Base-by-base conservation (phyloP, 2,888 invertebrate species). In the Acrobasis repandana region DNA sequence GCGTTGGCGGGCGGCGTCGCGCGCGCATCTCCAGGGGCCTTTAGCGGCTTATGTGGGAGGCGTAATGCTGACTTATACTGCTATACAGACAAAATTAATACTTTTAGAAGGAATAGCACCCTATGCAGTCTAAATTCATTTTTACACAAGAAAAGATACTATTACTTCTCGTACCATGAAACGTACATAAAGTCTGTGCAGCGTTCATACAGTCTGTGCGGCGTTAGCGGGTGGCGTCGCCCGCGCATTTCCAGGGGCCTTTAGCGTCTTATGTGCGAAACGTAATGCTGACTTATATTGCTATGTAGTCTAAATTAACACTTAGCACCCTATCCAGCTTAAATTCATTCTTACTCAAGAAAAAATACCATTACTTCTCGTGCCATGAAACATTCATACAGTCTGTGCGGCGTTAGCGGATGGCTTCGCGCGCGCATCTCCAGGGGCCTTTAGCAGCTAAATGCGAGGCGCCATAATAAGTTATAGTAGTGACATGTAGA, bases 141-240 rank as follows among this genome's bases (percentile, higher is more conserved):
- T 28, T 5, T 6, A 28, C 28, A 4, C 6, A 28, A 28, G 20
- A 20, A 20, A 20, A 20, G 20, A 20, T 4, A 20, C 20, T 20
- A 20, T 90, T 90, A 90, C 86, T 89, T 80, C 82, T 85, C 74
- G 81, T 79, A 74, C 68, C 88, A 91, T 92, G 91, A 92, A 91
- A 92, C 85, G n/a, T n/a, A n/a, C n/a, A n/a, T n/a, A n/a, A n/a
- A n/a, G n/a, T n/a, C n/a, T n/a, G n/a, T n/a, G n/a, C n/a, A n/a
- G n/a, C n/a, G 91, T 91, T 91, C 91, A 91, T 92, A 86, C 74
- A 28, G 20, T 16, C 6, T 2, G 28, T 2, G 28, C 28, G 28
- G 28, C 28, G 28, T 28, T 2, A 4, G 20, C 20, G 4, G 66
- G 65, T 56, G 74, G 56, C 73, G 80, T 68, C 82, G 80, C 79